Conservation (phyloP, 1,140 invertebrate species). For the Hyphantria cunea region DNA sequence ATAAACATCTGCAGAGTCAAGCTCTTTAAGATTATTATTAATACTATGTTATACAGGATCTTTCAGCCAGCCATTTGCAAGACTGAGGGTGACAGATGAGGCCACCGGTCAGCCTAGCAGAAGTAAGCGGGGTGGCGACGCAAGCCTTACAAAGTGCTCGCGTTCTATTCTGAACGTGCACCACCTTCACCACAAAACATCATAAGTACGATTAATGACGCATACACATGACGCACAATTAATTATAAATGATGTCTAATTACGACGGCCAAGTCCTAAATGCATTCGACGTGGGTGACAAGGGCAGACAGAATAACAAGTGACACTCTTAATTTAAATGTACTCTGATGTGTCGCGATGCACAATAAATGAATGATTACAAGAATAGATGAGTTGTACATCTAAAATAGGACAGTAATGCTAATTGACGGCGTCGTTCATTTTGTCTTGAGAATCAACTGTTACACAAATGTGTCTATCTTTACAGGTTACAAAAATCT, state of each 20-base stretch:
- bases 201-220: constrained; percentile 15
- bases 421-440: constrained; percentile 15
- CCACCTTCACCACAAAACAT: not conserved
- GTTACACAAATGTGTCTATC: too few species aligned
- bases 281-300: constrained; percentile 27
- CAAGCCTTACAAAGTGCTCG: too few species aligned
- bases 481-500: too few species aligned
- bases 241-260: constrained; percentile 40
- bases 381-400: not conserved
- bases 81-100: too few species aligned
- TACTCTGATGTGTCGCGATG: constrained; percentile 12
- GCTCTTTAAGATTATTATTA: too few species aligned
- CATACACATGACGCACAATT: constrained; percentile 28
- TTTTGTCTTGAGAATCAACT: not conserved
- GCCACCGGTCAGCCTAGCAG: too few species aligned
- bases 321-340: constrained; percentile 22
- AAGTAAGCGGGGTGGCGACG: too few species aligned
- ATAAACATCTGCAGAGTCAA: too few species aligned
- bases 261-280: constrained; percentile 29
- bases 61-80: too few species aligned
- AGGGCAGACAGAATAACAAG: constrained; percentile 11
- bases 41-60: too few species aligned
- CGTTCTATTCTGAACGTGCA: too few species aligned
- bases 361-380: constrained; percentile 9
- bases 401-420: constrained; percentile 17